phyloP scores from a whole-genome alignment of 2,888 invertebrate genomes.

The Stenoptilia bipunctidactyla region DNA sequence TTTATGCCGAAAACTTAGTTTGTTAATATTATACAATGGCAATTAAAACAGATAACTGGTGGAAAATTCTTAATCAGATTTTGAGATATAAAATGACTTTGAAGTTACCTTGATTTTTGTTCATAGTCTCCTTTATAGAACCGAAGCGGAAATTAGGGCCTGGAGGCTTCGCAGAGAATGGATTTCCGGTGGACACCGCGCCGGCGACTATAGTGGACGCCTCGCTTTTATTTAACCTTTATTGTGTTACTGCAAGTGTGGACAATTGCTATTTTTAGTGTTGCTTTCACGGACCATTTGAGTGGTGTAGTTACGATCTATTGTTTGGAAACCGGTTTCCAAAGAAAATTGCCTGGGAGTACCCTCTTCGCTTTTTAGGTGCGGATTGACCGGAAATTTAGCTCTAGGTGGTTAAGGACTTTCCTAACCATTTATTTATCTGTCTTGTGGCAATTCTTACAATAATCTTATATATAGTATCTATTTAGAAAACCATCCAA shows the following conservation, averaged over 20 bases:
- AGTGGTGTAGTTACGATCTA: slow-evolving; percentile 5
- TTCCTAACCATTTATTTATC: too few species aligned
- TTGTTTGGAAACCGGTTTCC: not conserved
- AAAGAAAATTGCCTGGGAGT: not conserved
- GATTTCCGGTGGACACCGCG: slow-evolving; percentile 30
- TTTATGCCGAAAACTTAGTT: too few species aligned
- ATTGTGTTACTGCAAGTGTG: slow-evolving; percentile 22
- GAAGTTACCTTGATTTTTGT: too few species aligned
- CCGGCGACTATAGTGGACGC: slow-evolving; percentile 18
- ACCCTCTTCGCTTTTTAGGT: slow-evolving; percentile 11
- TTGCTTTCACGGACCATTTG: slow-evolving; percentile 10
- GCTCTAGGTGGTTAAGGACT: too few species aligned
- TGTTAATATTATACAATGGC: too few species aligned
- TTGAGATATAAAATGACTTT: too few species aligned
- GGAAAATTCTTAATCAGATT: too few species aligned
- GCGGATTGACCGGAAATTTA: slow-evolving; percentile 18
- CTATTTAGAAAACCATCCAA: too few species aligned
- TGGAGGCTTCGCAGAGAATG: slow-evolving; percentile 32
- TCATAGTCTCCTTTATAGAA: not conserved
- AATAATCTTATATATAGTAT: too few species aligned
- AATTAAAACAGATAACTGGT: too few species aligned
- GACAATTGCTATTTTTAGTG: slow-evolving; percentile 12
- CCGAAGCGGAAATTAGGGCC: slow-evolving; percentile 42
- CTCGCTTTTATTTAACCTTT: slow-evolving; percentile 35
- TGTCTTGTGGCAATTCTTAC: too few species aligned